phyloP scores from a whole-genome alignment of 2,888 invertebrate species.

The Thysanoteuthis rhombus region DNA sequence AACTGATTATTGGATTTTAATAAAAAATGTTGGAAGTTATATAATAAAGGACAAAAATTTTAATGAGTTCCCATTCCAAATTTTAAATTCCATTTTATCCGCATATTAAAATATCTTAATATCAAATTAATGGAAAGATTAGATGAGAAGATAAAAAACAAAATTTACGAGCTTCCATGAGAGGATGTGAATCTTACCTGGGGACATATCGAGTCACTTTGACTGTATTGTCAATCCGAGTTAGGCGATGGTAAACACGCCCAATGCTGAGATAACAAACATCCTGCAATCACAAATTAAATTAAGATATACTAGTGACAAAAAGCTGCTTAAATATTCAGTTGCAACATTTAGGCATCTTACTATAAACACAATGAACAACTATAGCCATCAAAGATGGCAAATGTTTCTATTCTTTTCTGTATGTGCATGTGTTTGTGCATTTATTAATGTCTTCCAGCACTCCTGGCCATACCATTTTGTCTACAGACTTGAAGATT shows the following conservation, averaged over 20 bases:
- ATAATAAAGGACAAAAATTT: too few species aligned
- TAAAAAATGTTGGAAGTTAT: neutral
- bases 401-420: too few species aligned
- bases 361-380: too few species aligned
- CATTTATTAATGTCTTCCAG: too few species aligned
- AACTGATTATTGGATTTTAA: neutral
- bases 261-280: conserved; percentile 93
- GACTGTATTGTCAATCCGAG: conserved; percentile 86
- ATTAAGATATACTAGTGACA: neutral
- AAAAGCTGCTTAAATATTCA: neutral
- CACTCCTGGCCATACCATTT: too few species aligned
- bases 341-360: too few species aligned
- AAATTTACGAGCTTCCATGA: neutral
- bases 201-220: conserved; percentile 93
- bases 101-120: too few species aligned
- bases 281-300: conserved; percentile 46
- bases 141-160: neutral
- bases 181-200: conserved; percentile 70
- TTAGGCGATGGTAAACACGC: conserved; percentile 91
- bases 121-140: neutral
- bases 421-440: too few species aligned
- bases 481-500: too few species aligned
- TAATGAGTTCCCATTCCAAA: too few species aligned
- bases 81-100: too few species aligned
- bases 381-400: too few species aligned